Conservation (phyloP, 2,888 invertebrate genomes). For the Rotaria sp. region DNA sequence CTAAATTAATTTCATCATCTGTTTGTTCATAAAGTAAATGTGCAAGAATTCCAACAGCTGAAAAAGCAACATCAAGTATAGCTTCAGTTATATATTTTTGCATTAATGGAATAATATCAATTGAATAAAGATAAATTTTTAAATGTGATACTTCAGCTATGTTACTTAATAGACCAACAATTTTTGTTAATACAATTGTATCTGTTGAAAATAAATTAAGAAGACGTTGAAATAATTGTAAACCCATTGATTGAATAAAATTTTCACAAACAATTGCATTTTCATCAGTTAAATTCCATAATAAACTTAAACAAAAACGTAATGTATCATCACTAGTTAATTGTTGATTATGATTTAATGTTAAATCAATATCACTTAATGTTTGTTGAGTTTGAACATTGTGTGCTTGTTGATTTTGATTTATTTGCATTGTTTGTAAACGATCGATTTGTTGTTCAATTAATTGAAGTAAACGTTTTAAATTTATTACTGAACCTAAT, state of each 20-base stretch:
- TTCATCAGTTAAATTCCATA: slow-evolving; percentile 74
- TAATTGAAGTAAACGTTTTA: neutral
- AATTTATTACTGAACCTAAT: neutral
- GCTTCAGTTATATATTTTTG: slow-evolving; percentile 50
- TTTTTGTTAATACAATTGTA: slow-evolving; percentile 17
- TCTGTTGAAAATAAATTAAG: slow-evolving; percentile 51
- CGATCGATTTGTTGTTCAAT: slow-evolving; percentile 13
- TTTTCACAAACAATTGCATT: slow-evolving; percentile 66
- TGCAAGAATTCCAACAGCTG: slow-evolving; percentile 69
- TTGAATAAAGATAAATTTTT: slow-evolving; percentile 59
- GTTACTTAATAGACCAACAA: slow-evolving; percentile 26
- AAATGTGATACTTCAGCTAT: slow-evolving; percentile 65
- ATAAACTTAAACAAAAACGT: slow-evolving; percentile 69
- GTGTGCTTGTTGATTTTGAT: neutral
- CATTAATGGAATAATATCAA: slow-evolving; percentile 60
- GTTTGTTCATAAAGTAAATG: slow-evolving; percentile 61
- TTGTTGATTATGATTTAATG: slow-evolving; percentile 20
- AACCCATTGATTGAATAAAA: slow-evolving; percentile 65
- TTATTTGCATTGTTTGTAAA: neutral
- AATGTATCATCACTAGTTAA: slow-evolving; percentile 63
- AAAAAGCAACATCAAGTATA: slow-evolving; percentile 63
- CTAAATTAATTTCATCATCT: neutral
- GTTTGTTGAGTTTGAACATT: neutral
- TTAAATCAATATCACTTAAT: neutral
- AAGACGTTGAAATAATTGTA: slow-evolving; percentile 65